Base-by-base conservation (phyloP, 2,113 vertebrate species). In the Rutilus rutilus region DNA sequence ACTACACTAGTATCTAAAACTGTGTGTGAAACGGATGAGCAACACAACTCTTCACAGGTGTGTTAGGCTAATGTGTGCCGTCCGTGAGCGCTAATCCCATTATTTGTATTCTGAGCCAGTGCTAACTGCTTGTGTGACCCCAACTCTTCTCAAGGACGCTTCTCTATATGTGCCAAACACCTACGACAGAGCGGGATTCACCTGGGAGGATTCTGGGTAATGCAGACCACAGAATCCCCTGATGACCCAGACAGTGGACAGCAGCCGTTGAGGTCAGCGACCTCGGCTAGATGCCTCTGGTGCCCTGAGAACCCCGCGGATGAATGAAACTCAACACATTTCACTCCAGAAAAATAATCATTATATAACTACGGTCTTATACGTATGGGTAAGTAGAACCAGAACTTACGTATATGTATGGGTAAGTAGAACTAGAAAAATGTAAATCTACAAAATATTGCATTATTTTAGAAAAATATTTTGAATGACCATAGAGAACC, bases 81-180 rank as follows among this genome's bases (percentile, higher is more conserved):
- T 87, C 52, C n/a, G n/a, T 78, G 78, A 67, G 73, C 62, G 30
- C 88, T 87, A 89, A 89, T 89, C 88, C 73, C 73, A 65, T 89
- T 87, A 87, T 89, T 85, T 87, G 86, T 78, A 89, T 89, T 89
- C 88, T 78, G 77, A 47, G 69, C 6, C 85, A 78, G 73, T 57
- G 76, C 78, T 77, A 85, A 89, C 84, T 86, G 83, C 64, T 89
- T 64, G 62, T 78, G 81, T 87, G 88, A 89, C 88, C 88, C 78
- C 54, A 78, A 74, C 85, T 87, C 62, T 82, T 89, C 76, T 88
- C 88, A 89, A 89, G 88, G 88, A 87, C 88, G 82, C 86, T 64
- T 67, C 78, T 87, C 39, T 69, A 80, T 78, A 87, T 27, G 78
- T 82, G 88, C 78, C 81, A 87, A 86, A 87, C 78, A 87, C 65